Base-by-base conservation (phyloP, 2,113 vertebrate species). In the Carassius carassius region DNA sequence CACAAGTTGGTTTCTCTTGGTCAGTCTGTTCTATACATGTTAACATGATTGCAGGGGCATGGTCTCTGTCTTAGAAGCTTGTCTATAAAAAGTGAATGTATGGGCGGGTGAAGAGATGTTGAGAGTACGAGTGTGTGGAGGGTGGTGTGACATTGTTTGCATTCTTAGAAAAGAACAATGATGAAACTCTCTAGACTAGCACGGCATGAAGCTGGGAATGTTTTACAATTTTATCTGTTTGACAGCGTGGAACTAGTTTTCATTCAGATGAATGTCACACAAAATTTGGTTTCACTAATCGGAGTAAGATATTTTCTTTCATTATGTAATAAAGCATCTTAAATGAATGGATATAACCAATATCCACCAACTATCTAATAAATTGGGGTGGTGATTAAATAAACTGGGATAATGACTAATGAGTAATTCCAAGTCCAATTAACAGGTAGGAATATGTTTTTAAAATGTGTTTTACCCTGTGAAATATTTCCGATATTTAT, bases 261-360 rank as follows among this genome's bases (percentile, higher is more conserved):
- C 7, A 51, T 75, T 54, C 23, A 10, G 9, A 49, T 6, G 47
- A 29, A 23, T 75, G 47, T 29, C 73, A 75, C 12, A 74, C 10
- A 74, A 74, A 75, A 51, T 51, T n/a, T 23, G n/a, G 13, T 49
- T 73, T 10, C 67, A 73, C 51, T 54, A 72, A 72, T 72, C 69
- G 10, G 32, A 37, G 17, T 41, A 17, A 70, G 32, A 72, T 21
- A 14, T 25, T 13, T 32, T 67, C 5, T 67, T 9, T 67, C 25
- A 69, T 69, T 10, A 19, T 5, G 9, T 69, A 37, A 69, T 8
- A 69, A 69, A 69, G 65, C 32, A 37, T 3, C 41, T 44, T 41
- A 41, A 41, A 41, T 41, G 41, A 41, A 7, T 67, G 16, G 65
- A 69, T 19, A 35, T 35, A 35, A 67, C 29, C 14, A 69, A 69